phyloP scores from a whole-genome alignment of 1,140 invertebrate species.

The Bombus sylvicola region DNA sequence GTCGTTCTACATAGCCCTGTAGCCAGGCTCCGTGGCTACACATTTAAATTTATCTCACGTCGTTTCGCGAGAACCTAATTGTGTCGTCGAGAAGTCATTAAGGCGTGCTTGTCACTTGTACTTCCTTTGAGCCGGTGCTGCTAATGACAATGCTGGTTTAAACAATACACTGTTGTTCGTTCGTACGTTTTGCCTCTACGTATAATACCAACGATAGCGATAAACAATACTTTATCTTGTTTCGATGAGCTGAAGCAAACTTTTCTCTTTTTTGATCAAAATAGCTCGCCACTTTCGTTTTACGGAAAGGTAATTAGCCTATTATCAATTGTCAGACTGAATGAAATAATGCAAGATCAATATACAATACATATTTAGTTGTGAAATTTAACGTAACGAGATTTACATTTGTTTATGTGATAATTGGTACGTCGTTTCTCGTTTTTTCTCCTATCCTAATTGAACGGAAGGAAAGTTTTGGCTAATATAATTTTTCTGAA shows the following conservation, averaged over 20 bases:
- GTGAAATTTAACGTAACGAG: neutral
- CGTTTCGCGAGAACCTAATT: slow-evolving; percentile 63
- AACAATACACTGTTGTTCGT: slow-evolving; percentile 35
- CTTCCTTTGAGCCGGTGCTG: slow-evolving; percentile 38
- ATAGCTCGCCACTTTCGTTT: neutral
- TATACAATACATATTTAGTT: no score
- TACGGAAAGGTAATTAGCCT: neutral
- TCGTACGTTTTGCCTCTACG: neutral
- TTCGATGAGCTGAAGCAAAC: neutral
- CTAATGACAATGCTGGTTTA: slow-evolving; percentile 38
- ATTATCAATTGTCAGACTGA: neutral
- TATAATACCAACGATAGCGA: neutral
- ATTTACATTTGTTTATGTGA: no score
- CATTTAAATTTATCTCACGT: slow-evolving; percentile 69
- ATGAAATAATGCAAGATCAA: neutral
- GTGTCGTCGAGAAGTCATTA: slow-evolving; percentile 68
- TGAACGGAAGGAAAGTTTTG: no score
- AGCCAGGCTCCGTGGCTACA: slow-evolving; percentile 16
- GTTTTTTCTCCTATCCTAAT: no score
- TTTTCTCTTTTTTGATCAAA: neutral
- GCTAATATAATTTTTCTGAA: no score
- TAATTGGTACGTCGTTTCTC: no score
- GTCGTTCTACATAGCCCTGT: slow-evolving; percentile 15
- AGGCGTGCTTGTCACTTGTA: slow-evolving; percentile 51
- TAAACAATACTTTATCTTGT: neutral